Conservation (phyloP, 1,140 invertebrate species). For the Cydia fagiglandana region DNA sequence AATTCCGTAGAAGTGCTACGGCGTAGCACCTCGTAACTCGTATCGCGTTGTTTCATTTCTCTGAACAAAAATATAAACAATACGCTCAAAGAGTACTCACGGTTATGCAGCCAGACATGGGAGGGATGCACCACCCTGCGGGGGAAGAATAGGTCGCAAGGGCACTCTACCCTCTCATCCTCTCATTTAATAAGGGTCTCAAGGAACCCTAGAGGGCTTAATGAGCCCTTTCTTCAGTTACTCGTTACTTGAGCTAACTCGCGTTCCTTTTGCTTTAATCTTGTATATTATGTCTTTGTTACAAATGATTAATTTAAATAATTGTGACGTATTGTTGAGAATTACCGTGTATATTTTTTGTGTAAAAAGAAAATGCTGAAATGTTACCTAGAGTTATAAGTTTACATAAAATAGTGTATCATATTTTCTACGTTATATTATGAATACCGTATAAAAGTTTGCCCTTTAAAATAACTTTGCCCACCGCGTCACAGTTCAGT, state of each 20-base stretch:
- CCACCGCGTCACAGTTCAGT: too few relatives aligned
- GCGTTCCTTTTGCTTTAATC: slow-evolving; percentile 25
- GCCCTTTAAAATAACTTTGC: too few relatives aligned
- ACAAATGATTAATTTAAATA: slow-evolving; percentile 12
- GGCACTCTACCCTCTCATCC: slow-evolving; percentile 44
- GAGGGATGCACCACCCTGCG: slow-evolving; percentile 16
- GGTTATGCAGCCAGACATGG: slow-evolving; percentile 21
- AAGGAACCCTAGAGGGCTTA: slow-evolving; percentile 56
- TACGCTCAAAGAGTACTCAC: slow-evolving; percentile 23
- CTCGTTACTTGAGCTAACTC: slow-evolving; percentile 24
- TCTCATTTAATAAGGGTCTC: slow-evolving; percentile 56
- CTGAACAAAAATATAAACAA: slow-evolving; percentile 26
- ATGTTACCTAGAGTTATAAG: too few relatives aligned
- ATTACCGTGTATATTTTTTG: neutral
- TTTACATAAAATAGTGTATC: too few relatives aligned
- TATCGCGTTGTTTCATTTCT: neutral
- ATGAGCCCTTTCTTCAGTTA: slow-evolving; percentile 52
- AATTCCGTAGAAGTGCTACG: neutral
- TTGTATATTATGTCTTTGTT: slow-evolving; percentile 13
- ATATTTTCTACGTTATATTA: too few relatives aligned
- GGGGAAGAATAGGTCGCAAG: slow-evolving; percentile 42
- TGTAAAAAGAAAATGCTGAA: too few relatives aligned
- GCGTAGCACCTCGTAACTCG: neutral
- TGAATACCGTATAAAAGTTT: too few relatives aligned
- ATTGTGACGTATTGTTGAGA: too few relatives aligned